Evolutionary conservation across 1,140 invertebrate genomes (phyloP).

Genomic region (Lineus longissimus): DNA sequence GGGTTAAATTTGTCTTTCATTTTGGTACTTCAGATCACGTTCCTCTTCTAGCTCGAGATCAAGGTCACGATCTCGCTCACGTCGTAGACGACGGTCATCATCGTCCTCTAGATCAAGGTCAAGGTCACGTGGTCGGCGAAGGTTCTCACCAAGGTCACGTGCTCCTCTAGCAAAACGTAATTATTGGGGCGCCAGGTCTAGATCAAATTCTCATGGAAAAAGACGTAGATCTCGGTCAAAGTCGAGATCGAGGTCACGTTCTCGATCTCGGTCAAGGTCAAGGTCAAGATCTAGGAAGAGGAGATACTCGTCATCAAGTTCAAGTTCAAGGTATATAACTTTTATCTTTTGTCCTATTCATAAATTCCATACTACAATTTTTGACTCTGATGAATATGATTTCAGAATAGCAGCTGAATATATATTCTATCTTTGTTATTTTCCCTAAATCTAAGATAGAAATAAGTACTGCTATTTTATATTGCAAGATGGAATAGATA

Average conservation of each 20-base stretch:
- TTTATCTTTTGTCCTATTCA: not conserved
- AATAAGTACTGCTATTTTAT: too few species aligned
- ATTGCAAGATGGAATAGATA: too few species aligned
- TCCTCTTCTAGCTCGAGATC: too few species aligned
- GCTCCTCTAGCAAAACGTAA: slow-evolving; percentile 27
- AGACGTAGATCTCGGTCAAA: slow-evolving; percentile 7
- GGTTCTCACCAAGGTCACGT: slow-evolving; percentile 28
- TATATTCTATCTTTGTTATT: too few species aligned
- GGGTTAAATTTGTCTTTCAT: too few species aligned
- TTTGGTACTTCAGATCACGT: too few species aligned
- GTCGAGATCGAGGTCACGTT: slow-evolving; percentile 12
- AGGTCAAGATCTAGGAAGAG: slow-evolving; percentile 15
- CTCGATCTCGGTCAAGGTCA: slow-evolving; percentile 21
- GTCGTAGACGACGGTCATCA: slow-evolving; percentile 12
- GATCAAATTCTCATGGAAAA: slow-evolving; percentile 9
- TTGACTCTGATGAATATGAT: too few species aligned
- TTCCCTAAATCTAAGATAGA: too few species aligned
- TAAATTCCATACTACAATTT: too few species aligned
- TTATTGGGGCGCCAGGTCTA: slow-evolving; percentile 44
- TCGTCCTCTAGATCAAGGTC: slow-evolving; percentile 21
- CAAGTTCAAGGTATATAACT: not conserved
- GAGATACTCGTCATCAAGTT: not conserved
- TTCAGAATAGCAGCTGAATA: too few species aligned
- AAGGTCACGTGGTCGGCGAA: slow-evolving; percentile 14
- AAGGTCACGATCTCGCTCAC: slow-evolving; percentile 31